phyloP scores from a whole-genome alignment of 2,888 invertebrate genomes.

The Nemoura dubitans region DNA sequence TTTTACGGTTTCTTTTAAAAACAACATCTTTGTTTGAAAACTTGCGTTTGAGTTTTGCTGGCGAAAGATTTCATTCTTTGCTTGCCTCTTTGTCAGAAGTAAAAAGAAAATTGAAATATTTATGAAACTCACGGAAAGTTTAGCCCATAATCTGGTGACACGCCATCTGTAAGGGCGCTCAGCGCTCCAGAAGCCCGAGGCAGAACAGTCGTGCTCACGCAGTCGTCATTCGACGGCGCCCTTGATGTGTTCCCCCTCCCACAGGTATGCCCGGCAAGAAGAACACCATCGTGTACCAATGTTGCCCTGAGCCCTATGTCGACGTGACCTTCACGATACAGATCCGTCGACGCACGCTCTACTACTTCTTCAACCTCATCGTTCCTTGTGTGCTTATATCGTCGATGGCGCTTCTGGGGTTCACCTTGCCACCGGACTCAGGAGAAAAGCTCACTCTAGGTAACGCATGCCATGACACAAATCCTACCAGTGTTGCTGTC shows the following conservation, averaged over 20 bases:
- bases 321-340: slow-evolving; percentile 97
- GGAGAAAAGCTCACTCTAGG: slow-evolving; percentile 96
- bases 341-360: slow-evolving; percentile 94
- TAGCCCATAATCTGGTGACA: neutral
- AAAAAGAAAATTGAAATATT: neutral
- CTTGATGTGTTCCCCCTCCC: slow-evolving; percentile 46
- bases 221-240: neutral
- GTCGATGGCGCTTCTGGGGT: slow-evolving; percentile 97
- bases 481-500: neutral
- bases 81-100: neutral
- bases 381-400: slow-evolving; percentile 99
- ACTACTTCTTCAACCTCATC: slow-evolving; percentile 99
- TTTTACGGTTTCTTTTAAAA: neutral
- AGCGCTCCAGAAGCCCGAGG: neutral
- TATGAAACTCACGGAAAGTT: neutral
- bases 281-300: slow-evolving; percentile 89
- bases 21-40: neutral
- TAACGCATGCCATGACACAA: slow-evolving; percentile 60
- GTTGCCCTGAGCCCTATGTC: slow-evolving; percentile 93
- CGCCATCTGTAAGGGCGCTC: neutral
- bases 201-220: neutral
- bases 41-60: neutral
- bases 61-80: neutral
- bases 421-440: slow-evolving; percentile 97
- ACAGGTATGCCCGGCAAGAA: slow-evolving; percentile 92